These are phyloP conservation scores for Excalfactoria chinensis DNA, from an alignment of 2,113 vertebrate genomes.

Conservation along the genomic window DNA sequence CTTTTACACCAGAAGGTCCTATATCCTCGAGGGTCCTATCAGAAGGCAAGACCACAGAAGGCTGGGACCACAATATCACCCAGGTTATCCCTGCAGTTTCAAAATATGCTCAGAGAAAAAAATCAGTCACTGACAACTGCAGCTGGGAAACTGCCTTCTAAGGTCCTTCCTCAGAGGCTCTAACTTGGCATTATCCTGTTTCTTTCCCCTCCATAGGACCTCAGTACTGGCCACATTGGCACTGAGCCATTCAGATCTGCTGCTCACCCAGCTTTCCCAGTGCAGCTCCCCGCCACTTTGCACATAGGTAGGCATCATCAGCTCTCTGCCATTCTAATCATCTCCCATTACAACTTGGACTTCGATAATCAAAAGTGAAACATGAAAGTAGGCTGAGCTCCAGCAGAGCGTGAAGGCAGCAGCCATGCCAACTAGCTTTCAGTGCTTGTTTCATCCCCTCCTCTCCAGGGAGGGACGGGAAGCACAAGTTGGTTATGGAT, in stretches of 20 bases:
- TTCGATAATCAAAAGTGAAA: background rate
- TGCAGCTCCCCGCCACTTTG: background rate
- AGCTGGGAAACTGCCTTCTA: background rate
- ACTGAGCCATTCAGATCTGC: fast-evolving
- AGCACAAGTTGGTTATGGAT: background rate
- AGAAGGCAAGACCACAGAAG: background rate
- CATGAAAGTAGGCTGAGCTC: background rate
- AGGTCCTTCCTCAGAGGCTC: background rate
- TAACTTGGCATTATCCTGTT: fast-evolving
- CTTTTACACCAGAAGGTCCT: background rate
- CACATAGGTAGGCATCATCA: background rate
- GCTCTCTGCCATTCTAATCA: background rate
- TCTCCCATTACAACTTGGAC: background rate
- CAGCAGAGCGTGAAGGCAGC: background rate
- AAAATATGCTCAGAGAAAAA: background rate
- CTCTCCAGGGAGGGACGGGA: background rate
- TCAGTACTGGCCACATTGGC: background rate
- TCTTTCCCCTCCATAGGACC: fast-evolving
- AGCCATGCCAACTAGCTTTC: constrained; percentile 23
- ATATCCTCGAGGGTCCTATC: background rate
- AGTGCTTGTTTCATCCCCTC: background rate
- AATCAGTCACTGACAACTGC: background rate
- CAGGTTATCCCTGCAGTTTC: background rate
- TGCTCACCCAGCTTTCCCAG: background rate
- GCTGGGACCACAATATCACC: fast-evolving